Base-by-base conservation (phyloP, 2,113 vertebrate genomes). In the Anas platyrhynchos region DNA sequence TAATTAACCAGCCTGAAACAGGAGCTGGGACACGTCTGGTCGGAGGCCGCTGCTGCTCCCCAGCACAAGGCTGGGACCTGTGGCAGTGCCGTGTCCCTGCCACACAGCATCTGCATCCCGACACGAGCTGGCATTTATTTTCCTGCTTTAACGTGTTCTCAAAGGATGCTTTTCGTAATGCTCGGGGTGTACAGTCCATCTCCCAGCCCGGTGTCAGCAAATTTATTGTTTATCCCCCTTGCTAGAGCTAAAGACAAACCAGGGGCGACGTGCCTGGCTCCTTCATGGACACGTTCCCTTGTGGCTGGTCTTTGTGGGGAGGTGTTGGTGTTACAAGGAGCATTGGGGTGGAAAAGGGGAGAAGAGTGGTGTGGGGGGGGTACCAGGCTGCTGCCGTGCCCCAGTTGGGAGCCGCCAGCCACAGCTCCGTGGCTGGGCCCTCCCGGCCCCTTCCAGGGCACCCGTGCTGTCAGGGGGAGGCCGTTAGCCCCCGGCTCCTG, bases 1-100 rank as follows among this genome's bases (percentile, higher is more conserved):
- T 96, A 93, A 95, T 95, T 84, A 96, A 93, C 63, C 72, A 79
- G 71, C 55, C 69, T 91, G 97, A 96, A 89, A 94, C 44, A 74
- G 65, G 66, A 94, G 74, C 16, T 1, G 59, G 44, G 77, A 48
- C 55, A 9, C 63, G 29, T 69, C 75, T 18, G 4, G 0, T 7
- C 66, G 59, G 31, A 82, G 72, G 79, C 1, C 90, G 67, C 79
- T 93, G 75, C 79, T 56, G 52, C 17, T 86, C 62, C n/a, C 44
- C 68, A 78, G 38, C 46, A 15, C 34, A 48, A 34, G 80, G 58
- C 61, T 13, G 4, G 23, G 34, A 74, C 41, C 46, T n/a, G 61
- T 44, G 46, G 0, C 0, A 1, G 50, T 48, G 46, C 46, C 10
- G 31, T 71, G 17, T 16, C 9, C 71, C 62, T 0, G 0, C 17